These are phyloP conservation scores for Apeira syringaria DNA, from an alignment of 2,888 invertebrate species.

Conservation along the genomic window DNA sequence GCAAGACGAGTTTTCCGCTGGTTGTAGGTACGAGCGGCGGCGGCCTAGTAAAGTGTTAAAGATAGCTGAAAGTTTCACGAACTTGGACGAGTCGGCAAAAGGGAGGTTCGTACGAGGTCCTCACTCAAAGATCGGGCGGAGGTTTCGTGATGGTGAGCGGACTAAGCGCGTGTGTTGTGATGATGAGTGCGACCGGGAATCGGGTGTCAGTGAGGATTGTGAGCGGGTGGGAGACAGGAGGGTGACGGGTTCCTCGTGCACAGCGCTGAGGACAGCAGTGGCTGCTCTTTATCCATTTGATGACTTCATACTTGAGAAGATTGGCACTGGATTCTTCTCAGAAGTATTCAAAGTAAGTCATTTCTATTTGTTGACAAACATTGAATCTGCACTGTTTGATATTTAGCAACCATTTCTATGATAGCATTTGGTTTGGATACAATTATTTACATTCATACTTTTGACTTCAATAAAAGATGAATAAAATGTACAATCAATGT, in stretches of 20 bases:
- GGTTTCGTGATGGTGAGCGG: slow-evolving; percentile 64
- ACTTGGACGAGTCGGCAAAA: slow-evolving; percentile 77
- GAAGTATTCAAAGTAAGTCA: slow-evolving; percentile 97
- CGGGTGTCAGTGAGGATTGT: slow-evolving; percentile 76
- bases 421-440: no score
- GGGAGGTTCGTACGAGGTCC: slow-evolving; percentile 75
- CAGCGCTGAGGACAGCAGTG: slow-evolving; percentile 95
- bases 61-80: slow-evolving; percentile 81
- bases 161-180: slow-evolving; percentile 74
- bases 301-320: slow-evolving; percentile 96
- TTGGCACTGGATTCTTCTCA: slow-evolving; percentile 98
- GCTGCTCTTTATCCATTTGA: slow-evolving; percentile 95
- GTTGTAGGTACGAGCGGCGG: slow-evolving; percentile 74
- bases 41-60: slow-evolving; percentile 79
- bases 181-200: slow-evolving; percentile 79
- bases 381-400: no score
- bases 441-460: no score
- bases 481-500: no score
- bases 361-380: no score
- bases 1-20: slow-evolving; percentile 74
- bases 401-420: no score
- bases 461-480: no score
- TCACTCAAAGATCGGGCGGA: slow-evolving; percentile 65
- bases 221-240: slow-evolving; percentile 72
- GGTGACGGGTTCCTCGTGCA: slow-evolving; percentile 88